A percentile compares a stretch with the other conserved stretches of the same genome.
Conservation (phyloP, 2,888 invertebrate species). For the Megalurothrips usitatus region DNA sequence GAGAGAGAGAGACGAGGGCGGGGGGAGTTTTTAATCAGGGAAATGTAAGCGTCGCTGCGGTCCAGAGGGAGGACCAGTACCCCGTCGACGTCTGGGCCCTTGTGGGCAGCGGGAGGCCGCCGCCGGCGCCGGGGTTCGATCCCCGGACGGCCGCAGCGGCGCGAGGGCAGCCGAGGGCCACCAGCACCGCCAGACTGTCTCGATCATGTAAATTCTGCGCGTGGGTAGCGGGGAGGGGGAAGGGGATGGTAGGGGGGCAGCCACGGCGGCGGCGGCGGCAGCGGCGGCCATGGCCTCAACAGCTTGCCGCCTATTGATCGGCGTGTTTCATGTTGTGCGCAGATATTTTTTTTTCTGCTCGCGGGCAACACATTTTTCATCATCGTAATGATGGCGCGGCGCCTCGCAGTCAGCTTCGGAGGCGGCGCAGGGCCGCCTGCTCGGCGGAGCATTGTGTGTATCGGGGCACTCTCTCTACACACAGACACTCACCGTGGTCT, state of each 20-base stretch:
- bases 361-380: background rate
- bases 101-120: too few relatives aligned
- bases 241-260: background rate
- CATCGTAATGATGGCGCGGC: background rate
- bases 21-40: too few relatives aligned
- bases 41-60: too few relatives aligned
- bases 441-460: background rate
- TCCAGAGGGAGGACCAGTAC: too few relatives aligned
- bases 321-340: background rate
- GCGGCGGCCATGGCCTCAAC: background rate
- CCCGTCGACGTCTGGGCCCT: too few relatives aligned
- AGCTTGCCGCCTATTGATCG: background rate
- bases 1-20: too few relatives aligned
- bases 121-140: too few relatives aligned
- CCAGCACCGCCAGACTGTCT: too few relatives aligned
- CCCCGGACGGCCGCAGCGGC: too few relatives aligned
- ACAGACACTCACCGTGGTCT: constrained; percentile 79
- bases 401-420: background rate
- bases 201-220: too few relatives aligned
- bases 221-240: background rate
- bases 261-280: too few relatives aligned
- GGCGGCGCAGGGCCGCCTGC: background rate
- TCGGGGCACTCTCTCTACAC: background rate
- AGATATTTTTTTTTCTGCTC: background rate
- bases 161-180: too few relatives aligned